Percentiles rank a stretch among this genome's conserved stretches.
These are phyloP conservation scores for Ceratosolen fusciceps DNA, from an alignment of 1,140 invertebrate species.

Conservation along the genomic window DNA sequence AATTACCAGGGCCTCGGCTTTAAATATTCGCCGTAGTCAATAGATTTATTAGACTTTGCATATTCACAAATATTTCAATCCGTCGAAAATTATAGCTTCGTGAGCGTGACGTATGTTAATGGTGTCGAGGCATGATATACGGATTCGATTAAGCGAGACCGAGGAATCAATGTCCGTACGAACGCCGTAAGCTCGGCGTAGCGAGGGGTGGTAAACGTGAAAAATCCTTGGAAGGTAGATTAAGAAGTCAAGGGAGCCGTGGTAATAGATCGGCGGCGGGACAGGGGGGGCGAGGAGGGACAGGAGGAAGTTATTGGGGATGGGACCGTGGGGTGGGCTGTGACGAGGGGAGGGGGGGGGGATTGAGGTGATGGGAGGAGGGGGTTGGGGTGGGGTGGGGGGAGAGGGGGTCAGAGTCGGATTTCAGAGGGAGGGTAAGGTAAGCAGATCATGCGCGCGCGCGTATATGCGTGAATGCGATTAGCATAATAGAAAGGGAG, in stretches of 20 bases:
- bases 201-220: background rate
- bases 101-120: background rate
- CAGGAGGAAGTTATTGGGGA: no score
- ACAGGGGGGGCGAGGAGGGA: no score
- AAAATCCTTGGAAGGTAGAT: slow-evolving; percentile 7
- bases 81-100: background rate
- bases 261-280: background rate
- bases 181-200: background rate
- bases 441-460: background rate
- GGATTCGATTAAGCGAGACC: background rate
- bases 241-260: slow-evolving; percentile 8
- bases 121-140: background rate
- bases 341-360: no score
- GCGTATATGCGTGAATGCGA: slow-evolving; percentile 2
- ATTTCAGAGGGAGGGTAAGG: no score
- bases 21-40: background rate
- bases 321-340: no score
- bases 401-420: no score
- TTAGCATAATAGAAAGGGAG: slow-evolving; percentile 4
- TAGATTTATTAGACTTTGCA: background rate
- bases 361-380: no score
- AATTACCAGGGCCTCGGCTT: background rate
- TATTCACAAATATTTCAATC: background rate
- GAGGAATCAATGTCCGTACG: background rate
- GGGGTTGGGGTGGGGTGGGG: no score